Evolutionary conservation across 2,113 vertebrate species (phyloP).

Genomic region (Planiliza haematocheilus): DNA sequence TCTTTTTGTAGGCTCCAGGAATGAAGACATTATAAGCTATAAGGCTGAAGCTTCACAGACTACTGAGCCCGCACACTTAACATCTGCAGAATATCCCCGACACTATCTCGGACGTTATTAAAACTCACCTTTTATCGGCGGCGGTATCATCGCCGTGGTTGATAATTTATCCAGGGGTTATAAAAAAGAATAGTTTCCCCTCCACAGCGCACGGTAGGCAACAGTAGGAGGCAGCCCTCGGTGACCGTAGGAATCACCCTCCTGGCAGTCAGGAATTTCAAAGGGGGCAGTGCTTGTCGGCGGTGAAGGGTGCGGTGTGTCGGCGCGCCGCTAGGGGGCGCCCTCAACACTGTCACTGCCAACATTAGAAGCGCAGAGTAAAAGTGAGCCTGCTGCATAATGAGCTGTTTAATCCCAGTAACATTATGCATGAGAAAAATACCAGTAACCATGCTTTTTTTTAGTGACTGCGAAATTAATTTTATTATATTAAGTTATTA

Average conservation of each 20-base stretch:
- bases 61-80: slow-evolving; percentile 47
- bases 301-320: slow-evolving; percentile 34
- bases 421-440: no score
- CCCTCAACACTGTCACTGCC: neutral
- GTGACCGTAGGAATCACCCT: slow-evolving; percentile 75
- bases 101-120: slow-evolving; percentile 4
- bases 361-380: neutral
- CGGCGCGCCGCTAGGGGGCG: slow-evolving; percentile 56
- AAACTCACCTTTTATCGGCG: slow-evolving; percentile 68
- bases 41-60: slow-evolving; percentile 43
- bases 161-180: slow-evolving; percentile 54
- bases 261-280: slow-evolving; percentile 76
- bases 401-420: neutral
- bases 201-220: slow-evolving; percentile 41
- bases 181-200: slow-evolving; percentile 38
- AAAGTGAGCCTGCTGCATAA: slow-evolving; percentile 1
- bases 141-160: slow-evolving; percentile 53
- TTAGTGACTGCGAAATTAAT: no score
- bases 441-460: no score
- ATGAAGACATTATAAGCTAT: slow-evolving; percentile 18
- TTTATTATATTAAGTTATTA: no score
- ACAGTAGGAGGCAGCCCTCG: slow-evolving; percentile 65
- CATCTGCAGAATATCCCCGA: slow-evolving; percentile 54
- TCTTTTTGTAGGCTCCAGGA: slow-evolving; percentile 1
- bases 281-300: slow-evolving; percentile 72